A percentile compares a stretch with the other conserved stretches of the same genome.
Evolutionary conservation across 2,888 invertebrate genomes (phyloP).

Genomic region (Gisinianus flammeolus): DNA sequence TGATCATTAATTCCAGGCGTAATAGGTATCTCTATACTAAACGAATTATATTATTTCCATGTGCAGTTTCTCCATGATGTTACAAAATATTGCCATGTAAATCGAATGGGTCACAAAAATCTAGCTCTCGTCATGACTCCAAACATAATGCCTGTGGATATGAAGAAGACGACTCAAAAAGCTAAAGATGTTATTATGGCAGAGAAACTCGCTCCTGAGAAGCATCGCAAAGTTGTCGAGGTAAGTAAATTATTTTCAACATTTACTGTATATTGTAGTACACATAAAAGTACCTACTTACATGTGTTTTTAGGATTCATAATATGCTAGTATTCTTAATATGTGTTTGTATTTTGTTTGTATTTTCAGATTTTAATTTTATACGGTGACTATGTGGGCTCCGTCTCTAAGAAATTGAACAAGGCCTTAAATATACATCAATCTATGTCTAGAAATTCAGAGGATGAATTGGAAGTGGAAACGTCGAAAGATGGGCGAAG

Average conservation of each 20-base stretch:
- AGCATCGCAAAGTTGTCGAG: constrained; percentile 75
- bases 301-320: no score
- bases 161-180: constrained; percentile 60
- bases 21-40: no score
- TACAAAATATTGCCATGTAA: constrained; percentile 71
- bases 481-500: constrained; percentile 63
- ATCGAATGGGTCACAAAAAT: constrained; percentile 84
- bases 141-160: constrained; percentile 80
- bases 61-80: constrained; percentile 73
- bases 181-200: constrained; percentile 16
- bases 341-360: neutral
- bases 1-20: no score
- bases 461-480: constrained; percentile 50
- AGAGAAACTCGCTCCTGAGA: constrained; percentile 65
- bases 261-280: neutral
- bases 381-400: constrained; percentile 45
- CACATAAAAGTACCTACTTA: neutral
- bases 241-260: constrained; percentile 61
- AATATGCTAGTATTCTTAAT: neutral
- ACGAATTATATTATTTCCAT: constrained; percentile 59
- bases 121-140: constrained; percentile 85
- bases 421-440: constrained; percentile 43
- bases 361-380: constrained; percentile 47
- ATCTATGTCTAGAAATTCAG: constrained; percentile 39
- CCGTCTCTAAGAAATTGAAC: constrained; percentile 36